phyloP scores from a whole-genome alignment of 2,113 vertebrate species.

The Asarcornis scutulata region DNA sequence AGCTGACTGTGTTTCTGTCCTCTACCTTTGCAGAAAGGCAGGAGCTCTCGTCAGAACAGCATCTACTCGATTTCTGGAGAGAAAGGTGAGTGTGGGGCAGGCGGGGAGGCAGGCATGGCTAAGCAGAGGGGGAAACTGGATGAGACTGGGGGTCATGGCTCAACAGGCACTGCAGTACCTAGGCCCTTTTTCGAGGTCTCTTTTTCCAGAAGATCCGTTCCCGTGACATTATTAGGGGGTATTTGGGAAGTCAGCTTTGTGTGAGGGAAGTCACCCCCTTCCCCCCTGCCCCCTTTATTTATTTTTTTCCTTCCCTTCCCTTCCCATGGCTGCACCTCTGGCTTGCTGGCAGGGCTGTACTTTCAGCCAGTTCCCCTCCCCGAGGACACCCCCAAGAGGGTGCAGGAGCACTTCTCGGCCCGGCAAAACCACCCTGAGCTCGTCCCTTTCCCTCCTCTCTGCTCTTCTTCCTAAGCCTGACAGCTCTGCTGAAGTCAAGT shows the following conservation, averaged over 20 bases:
- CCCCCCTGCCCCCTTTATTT: too few species aligned
- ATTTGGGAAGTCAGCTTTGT: background rate
- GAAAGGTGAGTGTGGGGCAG: constrained; percentile 34
- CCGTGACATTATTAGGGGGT: background rate
- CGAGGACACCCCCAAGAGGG: background rate
- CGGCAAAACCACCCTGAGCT: background rate
- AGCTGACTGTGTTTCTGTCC: background rate
- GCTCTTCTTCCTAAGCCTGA: background rate
- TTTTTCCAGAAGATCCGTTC: background rate
- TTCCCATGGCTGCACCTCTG: too few species aligned
- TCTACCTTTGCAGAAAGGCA: background rate
- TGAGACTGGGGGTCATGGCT: background rate
- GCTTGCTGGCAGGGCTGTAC: background rate
- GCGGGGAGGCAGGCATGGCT: background rate
- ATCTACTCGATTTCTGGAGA: constrained; percentile 34
- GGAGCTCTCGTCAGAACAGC: constrained; percentile 60
- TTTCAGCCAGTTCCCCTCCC: background rate
- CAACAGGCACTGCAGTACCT: background rate
- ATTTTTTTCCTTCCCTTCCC: too few species aligned
- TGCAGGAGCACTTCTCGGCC: background rate
- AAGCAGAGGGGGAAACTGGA: fast-evolving
- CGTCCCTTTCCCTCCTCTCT: background rate
- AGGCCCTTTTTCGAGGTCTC: background rate
- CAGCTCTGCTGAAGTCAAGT: background rate
- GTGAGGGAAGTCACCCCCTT: background rate